Evolutionary conservation across 2,888 invertebrate genomes (phyloP), one percentile per base, ranked within the genome.

Genomic region (Lycophotia porphyrea): DNA sequence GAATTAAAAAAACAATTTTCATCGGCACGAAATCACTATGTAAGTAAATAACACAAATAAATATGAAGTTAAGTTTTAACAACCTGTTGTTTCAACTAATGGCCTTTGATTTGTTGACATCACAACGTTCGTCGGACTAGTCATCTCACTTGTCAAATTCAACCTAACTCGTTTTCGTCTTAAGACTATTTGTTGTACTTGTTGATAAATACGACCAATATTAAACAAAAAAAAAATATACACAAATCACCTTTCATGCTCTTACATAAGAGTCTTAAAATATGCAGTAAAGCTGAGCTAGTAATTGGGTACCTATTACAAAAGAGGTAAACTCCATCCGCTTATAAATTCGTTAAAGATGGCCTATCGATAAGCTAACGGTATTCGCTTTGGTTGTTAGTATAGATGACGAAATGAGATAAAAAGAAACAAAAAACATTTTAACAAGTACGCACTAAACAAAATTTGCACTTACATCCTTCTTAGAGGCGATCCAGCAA

Each of bases 361-460:
- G 93, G 89, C 92, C 92, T 91, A 92, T 84, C 75, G 93, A 93
- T 93, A 93, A 91, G 83, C 80, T 87, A 89, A 88, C 88, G 84
- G 88, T 89, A 85, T 89, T 87, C 75, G 81, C 67, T 71, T 77
- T 82, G 87, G 84, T 84, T 87, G 87, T 84, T 81, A 80, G 70
- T 80, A 87, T 77, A 82, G 79, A 87, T 90, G 81, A 86, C 65
- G 87, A 88, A 89, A 91, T 82, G 71, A 76, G 81, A 84, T 86
- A 87, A 71, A 61, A 87, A 74, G 63, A 68, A 81, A 70, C 68
- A 80, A 68, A 58, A 42, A 71, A 61, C 42, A 47, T 74, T 79
- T 76, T 64, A 68, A 67, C 64, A 66, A 82, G 55, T 63, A 78
- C 55, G 36, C 36, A 69, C 44, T 72, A 58, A 58, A 34, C 9